Evolutionary conservation across 2,888 invertebrate genomes (phyloP).

Genomic region (Pogonocherus hispidulus): DNA sequence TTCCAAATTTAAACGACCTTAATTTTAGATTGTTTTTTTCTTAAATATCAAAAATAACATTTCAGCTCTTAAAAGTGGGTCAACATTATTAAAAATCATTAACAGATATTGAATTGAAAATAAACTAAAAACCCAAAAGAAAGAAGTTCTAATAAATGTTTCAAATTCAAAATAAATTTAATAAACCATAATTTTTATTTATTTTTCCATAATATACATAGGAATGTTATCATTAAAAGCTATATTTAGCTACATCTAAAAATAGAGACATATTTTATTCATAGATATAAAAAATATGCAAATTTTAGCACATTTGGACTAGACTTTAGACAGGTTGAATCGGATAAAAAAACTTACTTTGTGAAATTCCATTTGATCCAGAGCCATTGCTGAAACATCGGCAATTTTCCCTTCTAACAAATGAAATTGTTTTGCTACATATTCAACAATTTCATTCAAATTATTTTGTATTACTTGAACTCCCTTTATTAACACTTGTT

Average conservation of each 20-base stretch:
- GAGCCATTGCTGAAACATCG: constrained; percentile 71
- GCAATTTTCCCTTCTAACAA: constrained; percentile 75
- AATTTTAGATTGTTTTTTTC: constrained; percentile 1
- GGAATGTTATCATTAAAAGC: too few relatives aligned
- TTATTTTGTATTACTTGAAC: constrained; percentile 75
- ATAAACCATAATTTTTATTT: too few relatives aligned
- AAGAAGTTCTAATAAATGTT: too few relatives aligned
- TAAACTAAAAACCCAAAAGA: too few relatives aligned
- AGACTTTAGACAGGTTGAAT: too few relatives aligned
- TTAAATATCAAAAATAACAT: not conserved
- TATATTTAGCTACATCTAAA: too few relatives aligned
- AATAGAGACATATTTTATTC: too few relatives aligned
- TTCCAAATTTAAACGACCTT: not conserved
- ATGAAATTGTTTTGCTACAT: constrained; percentile 73
- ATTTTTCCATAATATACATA: too few relatives aligned
- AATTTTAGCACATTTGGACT: too few relatives aligned
- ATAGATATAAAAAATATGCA: too few relatives aligned
- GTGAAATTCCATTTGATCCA: constrained; percentile 71
- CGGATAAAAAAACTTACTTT: too few relatives aligned
- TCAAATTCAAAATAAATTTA: too few relatives aligned
- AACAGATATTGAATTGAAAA: constrained; percentile 21
- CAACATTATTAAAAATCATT: not conserved
- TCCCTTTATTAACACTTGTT: constrained; percentile 82
- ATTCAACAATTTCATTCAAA: constrained; percentile 72
- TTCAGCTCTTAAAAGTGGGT: not conserved